Evolutionary conservation across 2,888 invertebrate species (phyloP).

Genomic region (Campaea margaritaria): DNA sequence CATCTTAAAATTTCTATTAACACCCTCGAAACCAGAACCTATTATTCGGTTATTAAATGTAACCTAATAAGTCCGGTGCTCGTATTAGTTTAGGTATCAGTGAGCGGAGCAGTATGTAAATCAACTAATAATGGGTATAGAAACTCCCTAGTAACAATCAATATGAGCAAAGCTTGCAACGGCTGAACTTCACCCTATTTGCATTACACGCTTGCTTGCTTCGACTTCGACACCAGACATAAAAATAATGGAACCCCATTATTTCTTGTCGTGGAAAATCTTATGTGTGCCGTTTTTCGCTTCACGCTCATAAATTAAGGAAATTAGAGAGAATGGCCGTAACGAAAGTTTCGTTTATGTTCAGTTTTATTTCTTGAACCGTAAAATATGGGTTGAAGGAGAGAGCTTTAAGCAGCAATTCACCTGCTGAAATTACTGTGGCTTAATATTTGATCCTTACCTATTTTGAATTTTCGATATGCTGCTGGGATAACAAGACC

Average conservation of each 20-base stretch:
- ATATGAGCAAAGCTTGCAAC: constrained; percentile 58
- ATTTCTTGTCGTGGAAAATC: constrained; percentile 41
- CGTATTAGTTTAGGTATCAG: too few relatives aligned
- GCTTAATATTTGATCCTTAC: not conserved
- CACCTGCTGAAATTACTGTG: not conserved
- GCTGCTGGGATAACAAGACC: too few relatives aligned
- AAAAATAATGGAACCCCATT: constrained; percentile 47
- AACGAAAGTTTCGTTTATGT: constrained; percentile 35
- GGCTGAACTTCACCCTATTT: constrained; percentile 61
- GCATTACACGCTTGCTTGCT: constrained; percentile 56
- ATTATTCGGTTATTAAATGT: too few relatives aligned
- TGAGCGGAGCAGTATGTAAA: not conserved
- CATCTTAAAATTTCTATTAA: too few relatives aligned
- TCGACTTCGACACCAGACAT: constrained; percentile 47
- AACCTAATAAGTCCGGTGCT: too few relatives aligned
- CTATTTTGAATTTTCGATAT: not conserved
- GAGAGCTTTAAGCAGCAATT: not conserved
- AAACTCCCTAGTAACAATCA: constrained; percentile 53
- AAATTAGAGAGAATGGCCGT: constrained; percentile 38
- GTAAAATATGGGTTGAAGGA: constrained; percentile 27
- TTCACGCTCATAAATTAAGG: constrained; percentile 41
- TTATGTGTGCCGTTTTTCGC: constrained; percentile 39
- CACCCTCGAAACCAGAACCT: too few relatives aligned
- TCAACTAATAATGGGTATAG: constrained; percentile 20
- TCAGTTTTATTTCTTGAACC: constrained; percentile 36